Conservation (phyloP, 2,113 vertebrate species). For the Pica pica region DNA sequence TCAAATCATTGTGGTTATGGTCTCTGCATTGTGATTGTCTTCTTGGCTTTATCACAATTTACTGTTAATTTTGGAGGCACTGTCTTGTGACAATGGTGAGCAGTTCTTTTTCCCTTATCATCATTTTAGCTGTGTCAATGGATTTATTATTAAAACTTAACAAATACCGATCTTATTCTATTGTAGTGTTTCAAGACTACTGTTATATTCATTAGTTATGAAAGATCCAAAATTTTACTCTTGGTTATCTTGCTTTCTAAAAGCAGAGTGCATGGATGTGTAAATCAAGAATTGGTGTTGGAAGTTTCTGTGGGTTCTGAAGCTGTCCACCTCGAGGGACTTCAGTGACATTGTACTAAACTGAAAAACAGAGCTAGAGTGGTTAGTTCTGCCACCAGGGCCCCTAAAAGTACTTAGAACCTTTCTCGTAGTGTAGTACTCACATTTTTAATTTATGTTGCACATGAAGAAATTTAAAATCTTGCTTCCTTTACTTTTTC, state of each 20-base stretch:
- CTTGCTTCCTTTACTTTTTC: not conserved
- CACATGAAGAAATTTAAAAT: not conserved
- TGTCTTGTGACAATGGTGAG: not conserved
- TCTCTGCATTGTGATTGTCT: not conserved
- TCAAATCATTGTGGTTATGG: not conserved
- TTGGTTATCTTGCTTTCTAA: not conserved
- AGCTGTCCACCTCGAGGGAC: not conserved
- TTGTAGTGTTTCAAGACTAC: not conserved
- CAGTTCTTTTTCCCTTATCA: not conserved
- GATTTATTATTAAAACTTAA: not conserved
- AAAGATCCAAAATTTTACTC: not conserved
- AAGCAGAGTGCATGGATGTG: not conserved
- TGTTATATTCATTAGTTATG: not conserved
- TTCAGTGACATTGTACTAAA: slow-evolving; percentile 13
- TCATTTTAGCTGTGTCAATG: fast-evolving
- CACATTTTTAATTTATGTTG: slow-evolving; percentile 43
- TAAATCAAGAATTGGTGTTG: not conserved
- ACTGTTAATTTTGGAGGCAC: not conserved
- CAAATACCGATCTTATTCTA: not conserved
- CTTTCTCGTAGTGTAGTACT: not conserved
- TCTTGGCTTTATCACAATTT: not conserved
- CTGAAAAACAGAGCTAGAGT: not conserved
- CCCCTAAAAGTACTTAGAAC: not conserved
- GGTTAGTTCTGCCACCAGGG: slow-evolving; percentile 25
- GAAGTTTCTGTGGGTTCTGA: slow-evolving; percentile 16